Conservation (phyloP, 2,888 invertebrate species). For the Sminthurinus aureus region DNA sequence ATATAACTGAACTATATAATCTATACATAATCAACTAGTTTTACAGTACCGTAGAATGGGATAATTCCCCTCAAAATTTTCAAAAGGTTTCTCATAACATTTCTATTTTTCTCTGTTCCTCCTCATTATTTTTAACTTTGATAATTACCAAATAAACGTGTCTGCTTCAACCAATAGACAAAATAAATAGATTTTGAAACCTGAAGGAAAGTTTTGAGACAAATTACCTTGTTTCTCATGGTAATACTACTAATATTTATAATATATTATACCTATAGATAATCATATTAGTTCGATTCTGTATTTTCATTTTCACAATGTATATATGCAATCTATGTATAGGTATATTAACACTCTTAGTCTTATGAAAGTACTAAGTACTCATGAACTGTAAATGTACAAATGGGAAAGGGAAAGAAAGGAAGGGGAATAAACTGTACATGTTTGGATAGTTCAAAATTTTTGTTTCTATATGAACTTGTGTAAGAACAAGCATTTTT, state of each 20-base stretch:
- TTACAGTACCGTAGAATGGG: too few relatives aligned
- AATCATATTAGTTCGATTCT: background rate
- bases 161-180: too few relatives aligned
- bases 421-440: background rate
- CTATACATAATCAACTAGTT: too few relatives aligned
- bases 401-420: background rate
- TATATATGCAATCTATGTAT: background rate
- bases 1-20: background rate
- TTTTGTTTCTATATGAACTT: background rate
- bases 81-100: too few relatives aligned
- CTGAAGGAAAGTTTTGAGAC: background rate
- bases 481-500: too few relatives aligned
- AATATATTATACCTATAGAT: too few relatives aligned
- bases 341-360: background rate
- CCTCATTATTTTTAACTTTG: too few relatives aligned
- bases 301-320: background rate
- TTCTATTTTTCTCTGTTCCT: too few relatives aligned
- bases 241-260: too few relatives aligned
- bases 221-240: background rate
- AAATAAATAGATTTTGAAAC: background rate
- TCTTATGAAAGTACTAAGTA: background rate
- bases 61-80: too few relatives aligned
- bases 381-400: background rate
- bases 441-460: background rate
- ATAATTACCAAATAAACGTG: too few relatives aligned